Evolutionary conservation across 2,888 invertebrate species (phyloP), one percentile per base, ranked within the genome.

Genomic region (Drosophila koepferae): DNA sequence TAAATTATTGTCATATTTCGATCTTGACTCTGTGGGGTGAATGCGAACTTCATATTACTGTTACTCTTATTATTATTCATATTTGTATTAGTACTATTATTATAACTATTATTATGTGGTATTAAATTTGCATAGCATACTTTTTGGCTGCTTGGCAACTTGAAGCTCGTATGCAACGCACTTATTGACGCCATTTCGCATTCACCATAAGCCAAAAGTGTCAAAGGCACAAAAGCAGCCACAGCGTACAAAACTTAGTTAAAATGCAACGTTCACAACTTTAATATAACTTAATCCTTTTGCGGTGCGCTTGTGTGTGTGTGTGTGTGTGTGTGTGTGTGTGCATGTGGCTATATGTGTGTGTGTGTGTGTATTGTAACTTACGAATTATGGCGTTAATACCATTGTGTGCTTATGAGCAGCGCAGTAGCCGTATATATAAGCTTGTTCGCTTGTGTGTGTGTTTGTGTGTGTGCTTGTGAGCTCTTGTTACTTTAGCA

Each of bases 311-410:
- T 4, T 49, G 46, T 61, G 60, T 18, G 55, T 63, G 65, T 49
- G 53, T 43, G n/a, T n/a, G n/a, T n/a, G 70, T 49, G 41, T 58
- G 59, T 72, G 69, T 68, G 48, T 49, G 72, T 69, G 58, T 53
- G 55, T 53, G 72, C 23, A 23, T 23, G 23, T 23, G 23, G 23
- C 23, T 23, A 23, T 23, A 23, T 55, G 44, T 63, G 59, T 64
- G 68, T 62, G 56, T 58, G 73, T 71, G 2, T 41, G 41, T 34
- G 1, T 48, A 54, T 63, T 89, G 79, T 79, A 75, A 80, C 72
- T 74, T 78, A 65, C 81, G 86, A 86, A 82, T 86, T 89, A 86
- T 86, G 86, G 87, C 89, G 82, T 80, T 89, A 86, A 86, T 86
- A 81, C 89, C 87, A 74, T 74, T 82, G 82, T 89, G 77, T 86